A percentile compares a stretch with the other conserved stretches of the same genome.
Evolutionary conservation across 2,113 vertebrate species (phyloP).

Genomic region (Atlantisia rogersi): DNA sequence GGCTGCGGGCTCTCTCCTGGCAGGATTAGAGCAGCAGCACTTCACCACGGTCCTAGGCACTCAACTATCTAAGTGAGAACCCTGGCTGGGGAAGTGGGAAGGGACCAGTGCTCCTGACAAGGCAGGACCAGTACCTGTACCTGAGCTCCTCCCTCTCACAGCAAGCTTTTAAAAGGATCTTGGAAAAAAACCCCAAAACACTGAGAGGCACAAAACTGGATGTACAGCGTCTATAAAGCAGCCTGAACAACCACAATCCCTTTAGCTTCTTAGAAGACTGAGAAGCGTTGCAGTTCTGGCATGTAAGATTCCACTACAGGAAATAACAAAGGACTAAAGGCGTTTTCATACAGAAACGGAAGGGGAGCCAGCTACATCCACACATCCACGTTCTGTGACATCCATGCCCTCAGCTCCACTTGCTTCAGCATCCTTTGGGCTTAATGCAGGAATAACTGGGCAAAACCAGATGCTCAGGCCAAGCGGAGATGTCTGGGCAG

Average conservation of each 20-base stretch:
- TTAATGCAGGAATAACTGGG: background rate
- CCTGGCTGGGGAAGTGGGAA: background rate
- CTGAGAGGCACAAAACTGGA: slow-evolving; percentile 21
- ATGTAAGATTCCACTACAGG: background rate
- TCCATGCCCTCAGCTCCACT: background rate
- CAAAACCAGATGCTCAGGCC: background rate
- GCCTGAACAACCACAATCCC: slow-evolving; percentile 29
- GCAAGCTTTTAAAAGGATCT: background rate
- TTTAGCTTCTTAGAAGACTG: slow-evolving; percentile 27
- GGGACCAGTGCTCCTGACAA: background rate
- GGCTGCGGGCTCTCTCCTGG: background rate
- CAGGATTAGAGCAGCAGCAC: background rate
- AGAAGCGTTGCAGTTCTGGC: background rate
- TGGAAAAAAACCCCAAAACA: background rate
- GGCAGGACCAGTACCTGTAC: background rate
- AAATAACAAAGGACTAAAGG: background rate
- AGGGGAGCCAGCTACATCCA: background rate
- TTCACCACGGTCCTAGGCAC: background rate
- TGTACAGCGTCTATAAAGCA: slow-evolving; percentile 11
- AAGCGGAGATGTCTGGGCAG: background rate
- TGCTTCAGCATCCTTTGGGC: background rate
- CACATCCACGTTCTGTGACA: background rate
- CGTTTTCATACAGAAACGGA: background rate
- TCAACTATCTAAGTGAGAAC: background rate
- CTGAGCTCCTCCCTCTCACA: background rate